Evolutionary conservation across 2,888 invertebrate species (phyloP), one percentile per base, ranked within the genome.

Genomic region (Caenorhabditis doughertyi): DNA sequence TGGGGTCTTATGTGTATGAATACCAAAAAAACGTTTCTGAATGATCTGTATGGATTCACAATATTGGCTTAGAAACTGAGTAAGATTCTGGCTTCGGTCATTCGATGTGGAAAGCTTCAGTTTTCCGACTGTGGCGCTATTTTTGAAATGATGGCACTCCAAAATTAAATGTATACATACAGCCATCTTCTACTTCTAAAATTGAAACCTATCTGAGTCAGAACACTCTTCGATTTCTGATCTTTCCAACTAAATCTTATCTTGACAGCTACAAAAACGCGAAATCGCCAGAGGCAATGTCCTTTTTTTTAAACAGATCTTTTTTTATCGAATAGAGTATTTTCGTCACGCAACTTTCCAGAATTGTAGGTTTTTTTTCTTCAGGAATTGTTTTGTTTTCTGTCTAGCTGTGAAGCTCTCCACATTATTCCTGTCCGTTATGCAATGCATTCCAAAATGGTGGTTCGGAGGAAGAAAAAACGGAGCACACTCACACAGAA

Each of bases 381-480:
- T 13, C 42, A n/a, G 44, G n/a, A 44, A 60, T 44, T 60, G 42
- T 60, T 60, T 21, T 60, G 60, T 60, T 42, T 13, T 60, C 23
- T 39, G 32, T 49, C 27, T 47, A 62, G n/a, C 62, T 0, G 44
- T 62, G 49, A 47, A 47, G 35, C 65, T 49, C 44, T 65, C 49
- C 35, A 39, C 39, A 25, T 42, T 60, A 51, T 51, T n/a, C 25
- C 9, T 25, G 65, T 65, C 51, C 65, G 51, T 65, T 65, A 65
- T 65, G 51, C 72, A 72, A 62, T 72, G 72, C 72, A 72, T 72
- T 72, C 72, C 72, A 72, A 68, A 67, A 77, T 60, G 58, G 67
- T 51, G 35, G 47, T 60, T 18, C n/a, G 49, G 51, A 13, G 16
- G 44, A 23, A 39, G 44, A 32, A 42, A 32, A 29, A 60, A 35